A percentile compares a stretch with the other conserved stretches of the same genome.
Conservation (phyloP, 2,113 vertebrate species). For the Gallinago paraguaiae region DNA sequence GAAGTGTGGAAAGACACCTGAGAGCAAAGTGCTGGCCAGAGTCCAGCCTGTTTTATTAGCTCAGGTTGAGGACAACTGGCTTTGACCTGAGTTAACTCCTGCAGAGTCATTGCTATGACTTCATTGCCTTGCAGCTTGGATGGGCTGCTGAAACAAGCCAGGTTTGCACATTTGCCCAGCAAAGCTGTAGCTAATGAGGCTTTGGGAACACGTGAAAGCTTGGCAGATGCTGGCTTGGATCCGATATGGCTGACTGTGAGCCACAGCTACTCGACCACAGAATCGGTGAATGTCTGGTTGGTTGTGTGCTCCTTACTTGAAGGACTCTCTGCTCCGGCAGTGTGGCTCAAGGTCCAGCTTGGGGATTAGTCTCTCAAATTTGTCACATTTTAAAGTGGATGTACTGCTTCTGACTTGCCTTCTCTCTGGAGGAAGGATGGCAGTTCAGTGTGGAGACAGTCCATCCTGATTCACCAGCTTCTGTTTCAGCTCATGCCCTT, state of each 20-base stretch:
- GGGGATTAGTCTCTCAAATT: neutral
- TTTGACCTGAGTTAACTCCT: neutral
- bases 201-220: neutral
- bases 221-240: neutral
- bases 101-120: neutral
- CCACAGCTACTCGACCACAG: neutral
- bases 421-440: neutral
- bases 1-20: neutral
- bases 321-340: neutral
- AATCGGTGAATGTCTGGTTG: neutral
- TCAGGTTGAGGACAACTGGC: neutral
- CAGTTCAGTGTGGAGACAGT: accelerated
- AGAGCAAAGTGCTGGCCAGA: neutral
- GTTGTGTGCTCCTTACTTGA: neutral
- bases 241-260: neutral
- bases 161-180: neutral
- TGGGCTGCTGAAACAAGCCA: neutral
- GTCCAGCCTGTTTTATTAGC: neutral
- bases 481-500: neutral
- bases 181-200: neutral
- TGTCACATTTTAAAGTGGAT: neutral
- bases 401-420: neutral
- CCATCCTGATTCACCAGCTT: neutral
- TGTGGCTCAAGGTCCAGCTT: neutral
- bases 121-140: neutral